Conservation (phyloP, 2,113 vertebrate genomes). For the Equus przewalskii region DNA sequence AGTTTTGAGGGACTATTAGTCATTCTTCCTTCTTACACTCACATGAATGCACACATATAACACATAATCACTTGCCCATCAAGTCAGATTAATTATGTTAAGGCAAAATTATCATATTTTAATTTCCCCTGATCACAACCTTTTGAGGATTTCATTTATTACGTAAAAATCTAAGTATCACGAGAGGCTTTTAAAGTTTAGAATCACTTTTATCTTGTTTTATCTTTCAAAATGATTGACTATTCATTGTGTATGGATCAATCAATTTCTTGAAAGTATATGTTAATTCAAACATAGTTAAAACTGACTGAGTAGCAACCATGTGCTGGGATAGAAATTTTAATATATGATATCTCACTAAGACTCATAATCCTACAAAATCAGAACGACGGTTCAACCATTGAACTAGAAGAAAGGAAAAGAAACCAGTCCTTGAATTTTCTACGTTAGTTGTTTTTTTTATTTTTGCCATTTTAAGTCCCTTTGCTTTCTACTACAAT, state of each 20-base stretch:
- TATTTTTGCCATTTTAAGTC: not conserved
- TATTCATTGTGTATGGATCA: not conserved
- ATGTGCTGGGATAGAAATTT: not conserved
- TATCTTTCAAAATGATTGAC: not conserved
- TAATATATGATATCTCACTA: not conserved
- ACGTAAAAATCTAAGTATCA: not conserved
- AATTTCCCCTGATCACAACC: not conserved
- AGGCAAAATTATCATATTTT: not conserved
- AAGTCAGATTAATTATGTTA: not conserved
- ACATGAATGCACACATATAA: fast-evolving
- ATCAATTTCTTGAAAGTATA: not conserved
- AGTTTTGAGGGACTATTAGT: not conserved
- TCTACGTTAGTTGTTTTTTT: not conserved
- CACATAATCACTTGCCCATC: not conserved
- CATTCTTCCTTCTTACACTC: not conserved
- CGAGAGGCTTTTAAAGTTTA: not conserved
- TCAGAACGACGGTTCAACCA: not conserved
- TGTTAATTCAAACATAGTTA: not conserved
- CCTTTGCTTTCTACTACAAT: not conserved
- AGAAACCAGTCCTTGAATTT: not conserved
- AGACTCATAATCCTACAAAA: not conserved
- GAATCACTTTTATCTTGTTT: not conserved
- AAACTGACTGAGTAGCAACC: not conserved
- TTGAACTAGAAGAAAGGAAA: not conserved
- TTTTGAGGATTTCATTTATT: not conserved